Base-by-base conservation (phyloP, 2,113 vertebrate genomes). In the Lophotis ruficrista region DNA sequence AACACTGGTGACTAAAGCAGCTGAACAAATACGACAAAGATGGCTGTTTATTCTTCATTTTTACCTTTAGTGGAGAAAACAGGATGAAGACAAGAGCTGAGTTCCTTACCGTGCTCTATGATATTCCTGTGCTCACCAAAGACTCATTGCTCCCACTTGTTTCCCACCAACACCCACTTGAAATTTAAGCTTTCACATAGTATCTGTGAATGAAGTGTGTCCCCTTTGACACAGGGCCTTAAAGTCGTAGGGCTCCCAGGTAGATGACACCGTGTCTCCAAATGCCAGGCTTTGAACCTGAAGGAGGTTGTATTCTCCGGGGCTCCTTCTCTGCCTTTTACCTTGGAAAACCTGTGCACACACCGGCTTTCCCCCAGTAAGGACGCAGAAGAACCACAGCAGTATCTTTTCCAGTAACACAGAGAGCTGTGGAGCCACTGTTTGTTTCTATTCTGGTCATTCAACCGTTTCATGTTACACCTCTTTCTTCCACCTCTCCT, bases 201-300 rank as follows among this genome's bases (percentile, higher is more conserved):
- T 24, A 27, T 30, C 20, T 78, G 31, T 82, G 14, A 58, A 56
- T 28, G 24, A 77, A 43, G 45, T 12, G 30, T 54, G 24, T 45
- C 19, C 33, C 9, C 28, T 66, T 79, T 83, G 38, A 41, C 38
- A 56, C 5, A 23, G 31, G 31, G 18, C 33, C 16, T 84, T 70
- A 78, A 93, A 82, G 54, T 41, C 38, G 5, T 2, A 28, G 50
- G 2, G 21, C 25, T 64, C 22, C 62, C 13, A 58, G 33, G 14
- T 0, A 12, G 33, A 12, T n/a, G 17, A 15, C 51, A 33, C 33
- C 0, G 0, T 41, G 6, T 71, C 47, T 93, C 43, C 33, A 50
- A 45, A 72, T 7, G 7, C 35, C 61, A 76, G 7, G 33, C 65
- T 72, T 68, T 41, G 54, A 79, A 75, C 22, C 35, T 0, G 0